Conservation (phyloP, 1,140 invertebrate species). For the Teleogryllus occipitalis region DNA sequence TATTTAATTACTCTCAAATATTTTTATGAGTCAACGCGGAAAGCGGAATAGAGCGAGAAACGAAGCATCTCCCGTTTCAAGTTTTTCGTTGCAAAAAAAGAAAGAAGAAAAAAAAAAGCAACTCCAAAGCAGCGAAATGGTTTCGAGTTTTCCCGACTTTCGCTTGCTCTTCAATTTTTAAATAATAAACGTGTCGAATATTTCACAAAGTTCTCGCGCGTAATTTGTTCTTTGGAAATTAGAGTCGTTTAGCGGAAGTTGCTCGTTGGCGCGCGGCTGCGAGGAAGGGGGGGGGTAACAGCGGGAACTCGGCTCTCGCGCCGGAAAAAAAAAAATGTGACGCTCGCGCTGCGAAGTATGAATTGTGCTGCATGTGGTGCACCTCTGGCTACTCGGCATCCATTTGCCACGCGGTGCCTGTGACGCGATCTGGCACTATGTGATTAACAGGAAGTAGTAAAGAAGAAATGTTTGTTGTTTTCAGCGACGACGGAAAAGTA, state of each 20-base stretch:
- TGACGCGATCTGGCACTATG: too few relatives aligned
- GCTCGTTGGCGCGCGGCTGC: neutral
- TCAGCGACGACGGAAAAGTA: too few relatives aligned
- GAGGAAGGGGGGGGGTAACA: too few relatives aligned
- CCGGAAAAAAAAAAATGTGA: neutral
- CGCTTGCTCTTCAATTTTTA: neutral
- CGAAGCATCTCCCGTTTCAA: neutral
- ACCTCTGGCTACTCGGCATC: neutral
- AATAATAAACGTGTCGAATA: slow-evolving; percentile 5
- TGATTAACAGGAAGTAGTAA: too few relatives aligned
- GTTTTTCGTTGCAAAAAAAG: neutral
- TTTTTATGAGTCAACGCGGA: neutral
- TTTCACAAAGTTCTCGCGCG: neutral
- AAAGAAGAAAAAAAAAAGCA: neutral
- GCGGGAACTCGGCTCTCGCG: neutral
- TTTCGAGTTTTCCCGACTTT: neutral
- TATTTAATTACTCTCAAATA: neutral
- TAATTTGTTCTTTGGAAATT: slow-evolving; percentile 1
- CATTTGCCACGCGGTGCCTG: too few relatives aligned
- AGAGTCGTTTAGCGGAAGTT: neutral
- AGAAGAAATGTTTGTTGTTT: too few relatives aligned
- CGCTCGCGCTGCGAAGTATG: neutral
- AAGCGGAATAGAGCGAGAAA: neutral
- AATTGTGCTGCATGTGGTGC: neutral
- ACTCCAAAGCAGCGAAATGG: neutral